Conservation (phyloP, 2,113 vertebrate genomes). For the Meles meles region DNA sequence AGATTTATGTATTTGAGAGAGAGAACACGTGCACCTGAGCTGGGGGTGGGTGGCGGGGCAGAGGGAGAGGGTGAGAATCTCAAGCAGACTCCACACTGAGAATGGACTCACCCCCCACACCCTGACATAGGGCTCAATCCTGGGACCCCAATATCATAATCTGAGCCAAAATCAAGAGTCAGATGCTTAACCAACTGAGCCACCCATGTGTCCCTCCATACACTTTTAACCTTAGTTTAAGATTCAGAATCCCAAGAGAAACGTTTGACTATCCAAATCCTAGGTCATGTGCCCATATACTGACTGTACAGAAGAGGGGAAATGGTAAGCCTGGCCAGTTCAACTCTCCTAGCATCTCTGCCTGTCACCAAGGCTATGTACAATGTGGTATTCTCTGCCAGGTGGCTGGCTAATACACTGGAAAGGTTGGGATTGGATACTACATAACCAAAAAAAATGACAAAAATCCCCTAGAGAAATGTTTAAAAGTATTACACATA, state of each 20-base stretch:
- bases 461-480: not conserved
- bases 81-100: not conserved
- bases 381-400: not conserved
- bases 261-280: not conserved
- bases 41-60: too few species aligned
- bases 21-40: not conserved
- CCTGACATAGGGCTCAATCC: not conserved
- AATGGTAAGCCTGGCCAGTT: not conserved
- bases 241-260: not conserved
- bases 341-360: not conserved
- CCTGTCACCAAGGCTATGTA: not conserved
- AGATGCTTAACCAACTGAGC: not conserved
- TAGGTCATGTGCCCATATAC: not conserved
- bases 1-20: not conserved
- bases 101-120: rapidly evolving
- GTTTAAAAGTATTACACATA: not conserved
- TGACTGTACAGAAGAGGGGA: not conserved
- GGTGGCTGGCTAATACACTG: not conserved
- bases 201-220: not conserved
- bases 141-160: not conserved
- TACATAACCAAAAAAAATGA: not conserved
- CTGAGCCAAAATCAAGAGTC: not conserved
- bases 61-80: not conserved
- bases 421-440: not conserved
- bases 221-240: not conserved